These are phyloP conservation scores for Xestia rhomboidea DNA, from an alignment of 2,888 invertebrate species.

Conservation along the genomic window DNA sequence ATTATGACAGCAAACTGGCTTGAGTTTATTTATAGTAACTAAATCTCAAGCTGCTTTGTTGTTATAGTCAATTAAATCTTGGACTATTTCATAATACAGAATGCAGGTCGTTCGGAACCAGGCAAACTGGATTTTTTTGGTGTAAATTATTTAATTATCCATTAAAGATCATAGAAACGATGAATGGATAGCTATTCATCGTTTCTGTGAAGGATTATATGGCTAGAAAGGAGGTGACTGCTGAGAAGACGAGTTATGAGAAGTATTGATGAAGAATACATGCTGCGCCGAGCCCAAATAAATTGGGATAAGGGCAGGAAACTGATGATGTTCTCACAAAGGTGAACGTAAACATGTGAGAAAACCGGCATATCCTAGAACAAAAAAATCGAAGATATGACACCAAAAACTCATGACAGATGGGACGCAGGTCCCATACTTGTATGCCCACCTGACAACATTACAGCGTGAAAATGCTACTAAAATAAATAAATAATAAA, in stretches of 20 bases:
- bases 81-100: not conserved
- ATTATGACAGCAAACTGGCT: conserved; percentile 16
- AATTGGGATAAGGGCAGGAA: not conserved
- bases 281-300: too few species aligned
- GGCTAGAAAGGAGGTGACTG: too few species aligned
- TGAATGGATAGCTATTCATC: too few species aligned
- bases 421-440: not conserved
- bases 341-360: too few species aligned
- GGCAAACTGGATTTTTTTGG: not conserved
- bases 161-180: not conserved
- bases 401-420: not conserved
- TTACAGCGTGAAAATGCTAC: not conserved
- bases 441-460: not conserved
- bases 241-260: too few species aligned
- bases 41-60: not conserved
- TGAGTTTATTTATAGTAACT: conserved; percentile 10
- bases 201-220: too few species aligned
- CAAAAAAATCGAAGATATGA: not conserved
- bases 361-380: not conserved
- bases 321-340: too few species aligned
- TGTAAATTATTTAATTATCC: not conserved
- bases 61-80: not conserved
- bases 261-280: not conserved
- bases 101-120: not conserved
- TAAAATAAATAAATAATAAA: too few species aligned